Evolutionary conservation across 2,888 invertebrate genomes (phyloP), one percentile per base, ranked within the genome.

Genomic region (Arge pagana): DNA sequence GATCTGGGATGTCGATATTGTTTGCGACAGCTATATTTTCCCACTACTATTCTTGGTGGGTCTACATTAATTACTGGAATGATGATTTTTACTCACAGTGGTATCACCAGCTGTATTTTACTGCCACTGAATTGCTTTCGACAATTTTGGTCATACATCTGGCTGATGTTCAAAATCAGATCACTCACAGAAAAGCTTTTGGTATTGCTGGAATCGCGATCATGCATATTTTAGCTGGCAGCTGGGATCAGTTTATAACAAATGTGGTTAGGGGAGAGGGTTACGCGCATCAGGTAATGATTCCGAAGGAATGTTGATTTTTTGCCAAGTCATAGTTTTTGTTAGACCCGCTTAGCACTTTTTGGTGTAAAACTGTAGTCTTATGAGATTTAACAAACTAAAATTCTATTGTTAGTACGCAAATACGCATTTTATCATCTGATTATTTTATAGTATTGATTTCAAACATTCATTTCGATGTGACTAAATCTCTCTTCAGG

Each of bases 21-120:
- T 85, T 86, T 64, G 67, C 80, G 24, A 77, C 82, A 23, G 83
- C 84, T 11, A 78, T 86, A 59, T 86, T 85, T 68, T 84, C 86
- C 3, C 85, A 86, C 63, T 87, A 86, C 64, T 87, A 86, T 63
- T 82, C 85, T 1, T 86, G 85, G 84, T 87, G 86, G 87, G 81
- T 81, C 41, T 85, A 84, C 60, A 81, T 86, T 55, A 86, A 86
- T 71, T 87, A 86, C 66, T 85, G 85, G 80, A 87, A 87, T 62
- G 87, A 87, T 58, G 86, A 86, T 57, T 87, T 83, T 66, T 86
- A 86, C 70, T 80, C 80, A 21, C 85, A 85, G 66, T 87, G 85
- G 85, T 83, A 84, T 67, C 86, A 87, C 71, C 87, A 87, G 67
- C 70, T 85, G 58, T 84, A 85, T 68, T 78, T 77, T 26, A 71